Base-by-base conservation (phyloP, 92 coral and sea anemone genomes). In the Umimayanthus kanabou region DNA sequence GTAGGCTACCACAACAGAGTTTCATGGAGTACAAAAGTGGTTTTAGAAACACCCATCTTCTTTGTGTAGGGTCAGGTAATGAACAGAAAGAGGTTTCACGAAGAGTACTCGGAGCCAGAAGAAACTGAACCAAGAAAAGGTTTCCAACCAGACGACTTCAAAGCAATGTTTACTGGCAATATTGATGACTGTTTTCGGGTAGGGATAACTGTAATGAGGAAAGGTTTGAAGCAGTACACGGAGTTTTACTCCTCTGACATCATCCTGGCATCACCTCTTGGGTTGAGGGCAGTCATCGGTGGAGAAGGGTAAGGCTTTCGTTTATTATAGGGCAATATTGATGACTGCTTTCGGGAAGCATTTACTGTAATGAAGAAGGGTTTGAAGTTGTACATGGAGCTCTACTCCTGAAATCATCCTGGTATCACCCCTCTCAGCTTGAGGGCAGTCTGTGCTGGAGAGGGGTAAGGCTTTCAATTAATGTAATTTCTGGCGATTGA, bases 181-280 rank as follows among this genome's bases (percentile, higher is more conserved):
- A 93, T 93, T 26, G 99, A 97, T 82, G 99, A 97, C 85, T 95
- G 96, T 84, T 97, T 97, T 85, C 95, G 99, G 29, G 77, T 97
- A 69, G 99, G 99, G 29, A 87, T 97, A 57, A 81, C 96, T 0
- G 83, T 95, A 72, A 92, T 89, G 91, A 95, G 90, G 70, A 97
- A 97, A 58, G 81, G 94, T 28, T 71, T 97, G 61, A 92, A 91
- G 64, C 89, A 95, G 73, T 97, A 94, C 93, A 94, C 94, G 1
- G 95, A 92, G 79, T 97, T 97, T 72, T 95, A 97, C 82, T 90
- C 99, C 3, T 92, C 98, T 77, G 99, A 97, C 79, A 91, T 97
- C 76, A 89, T 97, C 66, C 85, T 97, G 6, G 99, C 98, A 5
- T 97, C 99, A 15, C 99, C 99, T 5, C 92, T 97, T 77, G 99